These are phyloP conservation scores for Syngnathus acus DNA, from an alignment of 2,797 vertebrate species.

Conservation along the genomic window DNA sequence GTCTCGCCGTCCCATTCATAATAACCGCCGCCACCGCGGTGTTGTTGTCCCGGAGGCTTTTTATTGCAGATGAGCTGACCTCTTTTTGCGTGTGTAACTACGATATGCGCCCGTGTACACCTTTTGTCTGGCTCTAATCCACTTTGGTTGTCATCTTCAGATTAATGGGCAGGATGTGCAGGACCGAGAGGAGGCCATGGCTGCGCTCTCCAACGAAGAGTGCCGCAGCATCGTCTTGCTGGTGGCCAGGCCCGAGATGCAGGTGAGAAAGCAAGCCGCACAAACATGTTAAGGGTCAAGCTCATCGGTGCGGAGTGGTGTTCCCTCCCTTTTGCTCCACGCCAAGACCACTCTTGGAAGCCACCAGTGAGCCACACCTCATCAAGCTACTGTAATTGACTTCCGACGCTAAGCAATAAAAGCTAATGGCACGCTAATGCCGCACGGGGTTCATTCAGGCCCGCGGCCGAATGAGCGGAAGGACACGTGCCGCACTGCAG, in stretches of 20 bases:
- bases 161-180: constrained; percentile 94
- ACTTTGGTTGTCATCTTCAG: constrained; percentile 69
- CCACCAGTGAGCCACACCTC: constrained; percentile 51
- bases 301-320: background rate
- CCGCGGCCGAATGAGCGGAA: constrained; percentile 51
- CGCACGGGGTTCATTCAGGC: constrained; percentile 55
- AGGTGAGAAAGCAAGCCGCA: constrained; percentile 64
- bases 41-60: constrained; percentile 60
- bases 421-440: constrained; percentile 74
- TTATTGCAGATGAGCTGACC: constrained; percentile 20
- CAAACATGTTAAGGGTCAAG: background rate
- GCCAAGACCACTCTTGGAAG: constrained; percentile 30
- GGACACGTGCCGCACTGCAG: constrained; percentile 50
- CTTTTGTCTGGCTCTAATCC: background rate
- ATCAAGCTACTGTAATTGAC: constrained; percentile 70
- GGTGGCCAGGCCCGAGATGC: constrained; percentile 85
- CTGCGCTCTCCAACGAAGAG: constrained; percentile 82
- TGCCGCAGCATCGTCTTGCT: constrained; percentile 83
- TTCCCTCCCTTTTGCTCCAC: background rate
- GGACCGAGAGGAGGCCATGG: constrained; percentile 87
- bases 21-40: constrained; percentile 55
- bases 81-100: background rate
- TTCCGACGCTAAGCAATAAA: constrained; percentile 71
- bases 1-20: constrained; percentile 77
- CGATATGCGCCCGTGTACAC: background rate